These are phyloP conservation scores for Ondatra zibethicus DNA, from an alignment of 2,113 vertebrate genomes.

Conservation along the genomic window DNA sequence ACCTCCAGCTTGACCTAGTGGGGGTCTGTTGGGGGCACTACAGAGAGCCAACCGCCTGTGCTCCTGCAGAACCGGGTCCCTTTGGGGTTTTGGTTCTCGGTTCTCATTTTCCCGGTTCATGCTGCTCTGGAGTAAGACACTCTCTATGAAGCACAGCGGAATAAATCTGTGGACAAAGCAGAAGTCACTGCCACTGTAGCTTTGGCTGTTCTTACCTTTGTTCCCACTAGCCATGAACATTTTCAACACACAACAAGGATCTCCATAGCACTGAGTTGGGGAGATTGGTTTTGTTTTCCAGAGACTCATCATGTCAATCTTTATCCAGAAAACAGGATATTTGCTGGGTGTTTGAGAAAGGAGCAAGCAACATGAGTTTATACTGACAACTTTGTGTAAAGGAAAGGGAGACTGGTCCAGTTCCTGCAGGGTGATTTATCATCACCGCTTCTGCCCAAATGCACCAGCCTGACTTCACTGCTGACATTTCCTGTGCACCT, in stretches of 20 bases:
- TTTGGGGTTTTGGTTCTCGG: background rate
- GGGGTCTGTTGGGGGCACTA: background rate
- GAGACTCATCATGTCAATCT: conserved; percentile 15
- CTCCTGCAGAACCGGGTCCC: background rate
- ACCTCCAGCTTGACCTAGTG: too few relatives aligned
- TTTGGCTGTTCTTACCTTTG: background rate
- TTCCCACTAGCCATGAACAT: background rate
- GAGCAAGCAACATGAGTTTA: background rate
- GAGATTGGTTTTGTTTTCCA: conserved; percentile 39
- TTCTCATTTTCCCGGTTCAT: background rate
- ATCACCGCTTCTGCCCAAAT: conserved; percentile 33
- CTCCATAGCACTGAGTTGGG: background rate
- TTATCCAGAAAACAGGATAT: conserved; percentile 11
- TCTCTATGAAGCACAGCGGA: background rate
- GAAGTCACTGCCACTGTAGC: background rate
- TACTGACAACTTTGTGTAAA: conserved; percentile 10
- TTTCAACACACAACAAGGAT: background rate
- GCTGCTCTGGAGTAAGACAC: background rate
- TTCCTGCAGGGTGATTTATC: conserved; percentile 22
- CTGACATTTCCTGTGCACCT: conserved; percentile 55
- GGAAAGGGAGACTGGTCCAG: conserved; percentile 9
- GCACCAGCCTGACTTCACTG: conserved; percentile 10
- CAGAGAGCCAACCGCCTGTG: background rate
- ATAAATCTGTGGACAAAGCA: background rate
- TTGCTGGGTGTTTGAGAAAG: background rate